A percentile compares a stretch with the other conserved stretches of the same genome.
phyloP scores from a whole-genome alignment of 1,140 invertebrate species.

The Drosophila novamexicana region DNA sequence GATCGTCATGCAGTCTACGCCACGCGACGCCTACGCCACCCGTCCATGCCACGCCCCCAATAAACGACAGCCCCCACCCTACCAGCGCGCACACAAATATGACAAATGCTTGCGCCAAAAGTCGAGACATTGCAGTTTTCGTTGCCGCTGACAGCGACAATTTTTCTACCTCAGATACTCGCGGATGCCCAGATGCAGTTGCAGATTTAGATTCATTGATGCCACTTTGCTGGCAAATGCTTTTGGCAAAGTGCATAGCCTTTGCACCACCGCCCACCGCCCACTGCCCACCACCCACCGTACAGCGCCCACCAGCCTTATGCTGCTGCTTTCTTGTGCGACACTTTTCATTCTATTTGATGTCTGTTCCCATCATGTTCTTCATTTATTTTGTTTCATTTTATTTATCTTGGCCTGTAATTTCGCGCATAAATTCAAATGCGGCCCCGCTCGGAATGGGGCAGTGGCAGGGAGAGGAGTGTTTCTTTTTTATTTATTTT shows the following conservation, averaged over 20 bases:
- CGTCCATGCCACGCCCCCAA: conserved; percentile 26
- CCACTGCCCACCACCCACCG: background rate
- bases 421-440: conserved; percentile 77
- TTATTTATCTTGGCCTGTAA: conserved; percentile 72
- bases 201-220: conserved; percentile 68
- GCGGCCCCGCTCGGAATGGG: conserved; percentile 44
- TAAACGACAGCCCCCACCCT: conserved; percentile 2
- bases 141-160: conserved; percentile 70
- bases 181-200: conserved; percentile 19
- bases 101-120: conserved; percentile 55
- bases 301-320: background rate
- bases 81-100: conserved; percentile 2
- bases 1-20: conserved; percentile 80
- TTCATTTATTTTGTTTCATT: conserved; percentile 66
- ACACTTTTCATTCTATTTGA: conserved; percentile 70
- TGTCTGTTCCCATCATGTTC: conserved; percentile 65
- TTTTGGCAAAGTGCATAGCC: conserved; percentile 70
- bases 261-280: conserved; percentile 15
- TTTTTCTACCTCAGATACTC: conserved; percentile 62
- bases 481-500: conserved; percentile 56
- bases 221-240: conserved; percentile 76
- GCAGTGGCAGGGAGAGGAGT: background rate
- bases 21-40: conserved; percentile 70
- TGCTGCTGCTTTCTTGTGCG: conserved; percentile 14
- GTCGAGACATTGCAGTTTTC: conserved; percentile 64